phyloP scores from a whole-genome alignment of 2,797 vertebrate genomes.

The Agapornis canus region DNA sequence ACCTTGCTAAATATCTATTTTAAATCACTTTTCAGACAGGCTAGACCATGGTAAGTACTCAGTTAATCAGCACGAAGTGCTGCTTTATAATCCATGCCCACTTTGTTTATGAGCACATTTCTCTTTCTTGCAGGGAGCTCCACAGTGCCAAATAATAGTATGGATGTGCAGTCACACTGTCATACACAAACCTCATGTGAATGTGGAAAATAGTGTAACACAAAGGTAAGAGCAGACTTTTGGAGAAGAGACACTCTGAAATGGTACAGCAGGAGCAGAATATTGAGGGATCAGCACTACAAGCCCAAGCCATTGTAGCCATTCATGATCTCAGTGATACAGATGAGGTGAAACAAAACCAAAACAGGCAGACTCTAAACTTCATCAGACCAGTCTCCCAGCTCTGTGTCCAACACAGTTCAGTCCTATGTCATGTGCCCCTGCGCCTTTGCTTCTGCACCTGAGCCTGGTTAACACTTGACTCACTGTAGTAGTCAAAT shows the following conservation, averaged over 20 bases:
- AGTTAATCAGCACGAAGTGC: background rate
- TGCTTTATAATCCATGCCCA: background rate
- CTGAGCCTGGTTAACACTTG: background rate
- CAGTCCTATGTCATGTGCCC: too few species aligned
- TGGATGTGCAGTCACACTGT: fast-evolving
- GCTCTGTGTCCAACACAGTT: fast-evolving
- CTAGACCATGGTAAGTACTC: background rate
- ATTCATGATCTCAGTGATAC: background rate
- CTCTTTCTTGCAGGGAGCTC: background rate
- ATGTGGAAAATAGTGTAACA: background rate
- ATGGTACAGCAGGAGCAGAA: background rate
- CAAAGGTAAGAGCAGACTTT: background rate
- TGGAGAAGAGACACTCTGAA: background rate
- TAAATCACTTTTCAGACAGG: background rate
- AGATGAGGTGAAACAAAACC: background rate
- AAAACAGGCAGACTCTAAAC: background rate
- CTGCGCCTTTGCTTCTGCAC: background rate
- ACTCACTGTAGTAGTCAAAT: background rate
- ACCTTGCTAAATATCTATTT: background rate
- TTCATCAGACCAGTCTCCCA: background rate
- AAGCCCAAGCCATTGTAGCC: background rate
- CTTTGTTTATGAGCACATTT: background rate
- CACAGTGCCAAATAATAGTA: background rate
- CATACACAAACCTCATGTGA: fast-evolving
- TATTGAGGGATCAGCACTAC: background rate